Percentiles rank a stretch among this genome's conserved stretches.
phyloP scores from a whole-genome alignment of 1,140 invertebrate genomes.

The Drosophila cardini region DNA sequence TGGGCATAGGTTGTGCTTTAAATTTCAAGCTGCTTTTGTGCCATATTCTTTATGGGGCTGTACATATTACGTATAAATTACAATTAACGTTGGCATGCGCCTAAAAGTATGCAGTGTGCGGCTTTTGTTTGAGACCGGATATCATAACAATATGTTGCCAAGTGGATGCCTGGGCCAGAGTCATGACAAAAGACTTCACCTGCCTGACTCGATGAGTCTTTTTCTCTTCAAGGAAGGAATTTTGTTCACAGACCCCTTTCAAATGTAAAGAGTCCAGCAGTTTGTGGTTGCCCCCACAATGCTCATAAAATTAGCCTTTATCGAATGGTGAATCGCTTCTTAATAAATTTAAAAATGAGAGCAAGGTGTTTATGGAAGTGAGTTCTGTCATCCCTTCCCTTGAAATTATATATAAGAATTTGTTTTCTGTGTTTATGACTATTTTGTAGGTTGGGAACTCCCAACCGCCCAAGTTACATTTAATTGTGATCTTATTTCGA shows the following conservation, averaged over 20 bases:
- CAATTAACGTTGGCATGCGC: slow-evolving; percentile 75
- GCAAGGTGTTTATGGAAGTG: too few species aligned
- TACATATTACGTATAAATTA: slow-evolving; percentile 80
- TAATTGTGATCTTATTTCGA: not conserved
- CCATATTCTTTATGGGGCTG: slow-evolving; percentile 63
- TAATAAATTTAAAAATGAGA: too few species aligned
- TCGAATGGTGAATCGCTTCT: too few species aligned
- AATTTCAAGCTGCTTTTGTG: slow-evolving; percentile 3
- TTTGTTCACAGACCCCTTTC: not conserved
- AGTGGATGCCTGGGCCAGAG: slow-evolving; percentile 34
- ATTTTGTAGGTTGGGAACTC: too few species aligned
- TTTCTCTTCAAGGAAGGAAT: not conserved
- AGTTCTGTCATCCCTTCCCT: too few species aligned
- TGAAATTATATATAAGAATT: too few species aligned
- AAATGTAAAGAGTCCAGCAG: not conserved
- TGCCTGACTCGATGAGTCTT: not conserved
- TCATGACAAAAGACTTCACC: not conserved
- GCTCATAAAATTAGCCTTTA: not conserved
- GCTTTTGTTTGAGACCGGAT: slow-evolving; percentile 72
- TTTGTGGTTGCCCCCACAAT: not conserved
- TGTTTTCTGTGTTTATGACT: too few species aligned
- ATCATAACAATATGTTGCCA: slow-evolving; percentile 74
- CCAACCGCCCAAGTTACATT: not conserved
- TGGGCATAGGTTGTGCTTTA: not conserved
- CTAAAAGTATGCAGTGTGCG: slow-evolving; percentile 65